Evolutionary conservation across 2,797 vertebrate genomes (phyloP), one percentile per base, ranked within the genome.

Genomic region (Falco naumanni): DNA sequence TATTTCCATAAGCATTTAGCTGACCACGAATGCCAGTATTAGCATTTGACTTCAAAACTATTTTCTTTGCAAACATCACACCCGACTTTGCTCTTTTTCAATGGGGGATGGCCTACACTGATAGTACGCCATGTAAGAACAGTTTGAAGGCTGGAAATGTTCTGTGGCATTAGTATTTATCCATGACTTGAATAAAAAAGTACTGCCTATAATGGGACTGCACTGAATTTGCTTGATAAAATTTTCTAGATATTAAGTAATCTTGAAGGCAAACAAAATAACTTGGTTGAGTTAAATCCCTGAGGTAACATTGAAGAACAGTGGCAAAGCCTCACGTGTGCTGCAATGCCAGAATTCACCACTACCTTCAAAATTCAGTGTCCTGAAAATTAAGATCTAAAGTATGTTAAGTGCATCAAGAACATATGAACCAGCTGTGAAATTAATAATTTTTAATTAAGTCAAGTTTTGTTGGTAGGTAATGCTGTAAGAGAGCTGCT

Each of bases 241-340:
- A 8, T 75, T 54, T 82, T 88, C 39, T 63, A 57, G 64, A 37
- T 63, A 11, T 17, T 64, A 47, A 84, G 17, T 39, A 61, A 47
- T 84, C 24, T 29, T 76, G 26, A 85, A 41, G 60, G 39, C 51
- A 89, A 65, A 69, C n/a, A n/a, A 47, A 84, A 26, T 17, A 68
- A 64, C 25, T 50, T 34, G 31, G 15, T 21, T 41, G 65, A 54
- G 25, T 74, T 68, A 71, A 91, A 65, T 84, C 59, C 28, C 21
- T 59, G 50, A 88, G n/a, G 51, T 66, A 26, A 48, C 7, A 2
- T 0, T 24, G 50, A 21, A 63, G 45, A 89, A 6, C 10, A 53
- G 14, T 13, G 22, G 22, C 43, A 56, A 76, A 56, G 24, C 64
- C 48, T 93, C 0, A 0, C 65, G 34, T 20, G 1, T 89, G 8